A percentile compares a stretch with the other conserved stretches of the same genome.
Conservation (phyloP, 2,797 vertebrate genomes). For the Gambelia wislizenii region DNA sequence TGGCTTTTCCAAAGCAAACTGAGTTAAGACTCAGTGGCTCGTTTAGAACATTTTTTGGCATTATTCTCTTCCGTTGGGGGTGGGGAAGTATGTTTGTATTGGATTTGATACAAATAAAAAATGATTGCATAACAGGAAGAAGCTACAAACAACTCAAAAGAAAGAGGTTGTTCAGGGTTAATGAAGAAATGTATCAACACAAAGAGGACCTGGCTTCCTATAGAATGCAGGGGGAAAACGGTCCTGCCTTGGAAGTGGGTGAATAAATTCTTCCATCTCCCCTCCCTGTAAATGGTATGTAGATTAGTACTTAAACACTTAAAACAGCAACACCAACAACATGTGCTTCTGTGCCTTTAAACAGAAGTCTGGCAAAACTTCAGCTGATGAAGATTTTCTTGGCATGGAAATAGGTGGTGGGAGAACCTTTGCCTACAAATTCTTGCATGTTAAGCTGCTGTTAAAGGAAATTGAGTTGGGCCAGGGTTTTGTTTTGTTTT, state of each 20-base stretch:
- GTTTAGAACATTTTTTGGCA: neutral
- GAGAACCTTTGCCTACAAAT: neutral
- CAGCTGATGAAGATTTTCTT: neutral
- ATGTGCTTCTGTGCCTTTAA: neutral
- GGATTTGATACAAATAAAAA: constrained; percentile 5
- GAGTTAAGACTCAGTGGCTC: neutral
- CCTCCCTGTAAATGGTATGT: neutral
- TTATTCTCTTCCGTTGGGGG: neutral
- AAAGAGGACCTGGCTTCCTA: neutral
- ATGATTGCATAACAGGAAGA: neutral
- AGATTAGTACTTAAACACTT: neutral
- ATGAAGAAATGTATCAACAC: neutral
- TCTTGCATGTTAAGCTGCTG: neutral
- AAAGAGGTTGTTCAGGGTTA: neutral
- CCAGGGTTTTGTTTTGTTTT: too few relatives aligned
- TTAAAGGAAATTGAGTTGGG: neutral
- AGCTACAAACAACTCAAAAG: neutral
- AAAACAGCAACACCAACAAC: neutral
- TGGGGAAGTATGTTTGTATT: neutral
- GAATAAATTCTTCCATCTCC: neutral
- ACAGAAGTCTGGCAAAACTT: neutral
- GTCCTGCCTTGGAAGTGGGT: neutral
- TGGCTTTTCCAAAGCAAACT: constrained; percentile 9
- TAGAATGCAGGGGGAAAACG: neutral
- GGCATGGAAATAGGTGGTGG: neutral